These are phyloP conservation scores for Paguma larvata DNA, from an alignment of 2,797 vertebrate species.

Conservation along the genomic window DNA sequence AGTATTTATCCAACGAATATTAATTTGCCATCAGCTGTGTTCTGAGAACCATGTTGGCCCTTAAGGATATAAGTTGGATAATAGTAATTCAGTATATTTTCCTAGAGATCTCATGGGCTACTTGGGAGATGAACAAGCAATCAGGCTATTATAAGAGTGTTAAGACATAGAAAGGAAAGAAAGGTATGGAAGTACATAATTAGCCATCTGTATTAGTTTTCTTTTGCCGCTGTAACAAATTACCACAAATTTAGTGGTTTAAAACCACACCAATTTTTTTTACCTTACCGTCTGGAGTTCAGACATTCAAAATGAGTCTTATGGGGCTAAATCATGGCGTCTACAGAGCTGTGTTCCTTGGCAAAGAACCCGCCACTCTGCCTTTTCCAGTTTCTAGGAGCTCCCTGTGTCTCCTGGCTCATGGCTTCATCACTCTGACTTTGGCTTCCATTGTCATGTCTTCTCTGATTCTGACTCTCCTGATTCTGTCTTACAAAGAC, in stretches of 20 bases:
- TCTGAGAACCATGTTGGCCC: neutral
- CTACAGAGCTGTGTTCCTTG: neutral
- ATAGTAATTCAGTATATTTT: neutral
- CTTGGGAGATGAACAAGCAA: neutral
- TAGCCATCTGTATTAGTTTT: neutral
- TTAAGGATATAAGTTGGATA: neutral
- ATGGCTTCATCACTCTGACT: neutral
- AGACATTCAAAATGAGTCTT: neutral
- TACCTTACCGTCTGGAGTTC: neutral
- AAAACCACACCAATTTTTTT: neutral
- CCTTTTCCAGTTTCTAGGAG: neutral
- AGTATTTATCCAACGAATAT: neutral
- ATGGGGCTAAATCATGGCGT: neutral
- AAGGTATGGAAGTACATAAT: neutral
- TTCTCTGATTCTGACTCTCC: slow-evolving; percentile 8
- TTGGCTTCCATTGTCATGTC: neutral
- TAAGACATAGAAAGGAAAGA: neutral
- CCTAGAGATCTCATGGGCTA: neutral
- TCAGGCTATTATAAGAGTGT: neutral
- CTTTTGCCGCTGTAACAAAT: neutral
- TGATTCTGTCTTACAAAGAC: neutral
- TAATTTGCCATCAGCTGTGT: neutral
- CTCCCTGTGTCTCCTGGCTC: neutral
- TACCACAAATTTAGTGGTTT: neutral
- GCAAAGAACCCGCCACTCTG: neutral